Conservation (phyloP, 2,888 invertebrate genomes). For the Cheilosia scutellata region DNA sequence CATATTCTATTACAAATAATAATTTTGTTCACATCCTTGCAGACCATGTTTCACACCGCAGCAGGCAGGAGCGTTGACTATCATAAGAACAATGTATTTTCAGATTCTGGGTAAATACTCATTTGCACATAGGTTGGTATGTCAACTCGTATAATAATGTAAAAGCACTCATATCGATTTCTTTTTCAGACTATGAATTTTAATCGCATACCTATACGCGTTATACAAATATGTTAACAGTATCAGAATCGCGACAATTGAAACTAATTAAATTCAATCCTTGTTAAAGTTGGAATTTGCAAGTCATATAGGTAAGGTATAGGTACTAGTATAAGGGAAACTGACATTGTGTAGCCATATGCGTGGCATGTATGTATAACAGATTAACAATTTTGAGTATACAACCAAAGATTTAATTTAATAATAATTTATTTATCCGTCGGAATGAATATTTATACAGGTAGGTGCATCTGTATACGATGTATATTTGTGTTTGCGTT, state of each 20-base stretch:
- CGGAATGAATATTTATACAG: conserved; percentile 12
- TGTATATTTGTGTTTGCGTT: not conserved
- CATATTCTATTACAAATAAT: too few relatives aligned
- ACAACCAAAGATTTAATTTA: conserved; percentile 12
- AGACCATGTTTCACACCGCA: not conserved
- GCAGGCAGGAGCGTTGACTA: not conserved
- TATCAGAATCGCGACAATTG: conserved; percentile 57
- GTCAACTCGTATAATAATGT: not conserved
- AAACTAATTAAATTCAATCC: conserved; percentile 61
- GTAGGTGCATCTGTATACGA: not conserved
- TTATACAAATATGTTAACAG: conserved; percentile 49
- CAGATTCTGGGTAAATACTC: conserved; percentile 13
- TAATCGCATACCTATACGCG: conserved; percentile 49
- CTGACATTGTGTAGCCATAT: not conserved
- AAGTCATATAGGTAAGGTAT: not conserved
- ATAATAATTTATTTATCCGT: conserved; percentile 43
- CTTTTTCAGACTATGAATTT: conserved; percentile 60
- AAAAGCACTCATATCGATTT: conserved; percentile 56
- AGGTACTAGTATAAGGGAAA: not conserved
- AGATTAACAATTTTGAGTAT: not conserved
- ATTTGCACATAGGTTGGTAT: not conserved
- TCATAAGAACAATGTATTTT: not conserved
- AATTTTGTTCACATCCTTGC: not conserved
- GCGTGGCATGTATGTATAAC: not conserved
- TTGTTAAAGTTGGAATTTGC: not conserved